Base-by-base conservation (phyloP, 2,888 invertebrate genomes). In the Agonopterix subpropinquella region DNA sequence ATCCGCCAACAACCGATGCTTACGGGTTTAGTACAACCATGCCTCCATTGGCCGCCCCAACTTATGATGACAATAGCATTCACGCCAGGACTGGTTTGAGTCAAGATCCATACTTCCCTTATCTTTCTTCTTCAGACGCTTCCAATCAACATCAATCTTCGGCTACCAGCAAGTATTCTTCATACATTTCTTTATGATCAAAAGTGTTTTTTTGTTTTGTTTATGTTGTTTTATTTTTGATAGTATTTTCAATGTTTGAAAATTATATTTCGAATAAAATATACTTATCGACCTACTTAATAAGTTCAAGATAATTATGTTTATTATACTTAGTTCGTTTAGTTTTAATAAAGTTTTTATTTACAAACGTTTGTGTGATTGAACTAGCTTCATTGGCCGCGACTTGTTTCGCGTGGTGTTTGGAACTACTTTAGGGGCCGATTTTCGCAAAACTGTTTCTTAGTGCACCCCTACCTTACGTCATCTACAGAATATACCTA, bases 91-190 rank as follows among this genome's bases (percentile, higher is more conserved):
- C 76, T 0, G 51, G 74, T 28, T 49, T 81, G 18, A 53, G 73
- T 5, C 82, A 84, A 56, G 87, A 87, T 54, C 64, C 85, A 9
- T 86, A 82, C 51, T 80, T 78, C 49, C 67, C 82, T 8, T 87
- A 84, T 55, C 58, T 86, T 43, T 50, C 73, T 4, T 47, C 79
- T 35, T 52, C 80, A 4, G 85, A 85, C 39, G 56, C 73, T 4
- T 53, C 70, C 36, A 71, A 53, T 63, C 83, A 78, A 50, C 64
- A 72, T 48, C 50, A 72, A 28, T 55, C 76, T 39, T 47, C 77
- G 28, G 53, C 75, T 36, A 59, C 65, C 13, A 80, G 59, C 62
- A 86, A 86, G 56, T 84, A 70, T 63, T 77, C 80, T 7, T 80
- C 86, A 1, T 87, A 84, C 43, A 84, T 86, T 53, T 70, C 85